A percentile compares a stretch with the other conserved stretches of the same genome.
These are phyloP conservation scores for Pristionchus fissidentatus DNA, from an alignment of 2,888 invertebrate species.

Conservation along the genomic window DNA sequence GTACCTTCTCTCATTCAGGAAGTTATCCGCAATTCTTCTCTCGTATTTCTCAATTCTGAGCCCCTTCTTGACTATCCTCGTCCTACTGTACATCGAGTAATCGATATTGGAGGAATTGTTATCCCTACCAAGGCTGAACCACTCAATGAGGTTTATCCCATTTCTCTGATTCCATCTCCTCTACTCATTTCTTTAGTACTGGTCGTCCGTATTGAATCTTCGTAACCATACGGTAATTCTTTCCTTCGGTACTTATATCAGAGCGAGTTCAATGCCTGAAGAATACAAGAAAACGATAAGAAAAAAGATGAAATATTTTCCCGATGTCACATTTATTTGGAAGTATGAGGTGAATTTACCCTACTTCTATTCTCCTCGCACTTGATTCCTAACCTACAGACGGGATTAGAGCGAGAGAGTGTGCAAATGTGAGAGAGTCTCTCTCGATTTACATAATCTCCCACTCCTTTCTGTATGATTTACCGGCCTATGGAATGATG, in stretches of 20 bases:
- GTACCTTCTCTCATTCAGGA: too few species aligned
- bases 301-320: neutral
- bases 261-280: neutral
- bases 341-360: constrained; percentile 7
- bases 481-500: too few species aligned
- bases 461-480: too few species aligned
- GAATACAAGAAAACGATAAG: neutral
- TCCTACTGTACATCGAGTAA: neutral
- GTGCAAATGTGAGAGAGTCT: too few species aligned
- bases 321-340: constrained; percentile 1
- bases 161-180: neutral
- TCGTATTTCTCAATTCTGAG: neutral
- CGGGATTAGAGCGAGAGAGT: too few species aligned
- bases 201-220: neutral
- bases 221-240: neutral
- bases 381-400: too few species aligned
- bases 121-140: neutral
- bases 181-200: neutral
- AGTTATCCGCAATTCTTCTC: too few species aligned
- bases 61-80: neutral
- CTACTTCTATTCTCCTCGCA: too few species aligned
- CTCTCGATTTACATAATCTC: too few species aligned
- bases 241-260: neutral
- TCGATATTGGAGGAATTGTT: neutral
- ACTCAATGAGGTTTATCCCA: neutral